Evolutionary conservation across 2,113 vertebrate genomes (phyloP).

Genomic region (Lepidothrix coronata): DNA sequence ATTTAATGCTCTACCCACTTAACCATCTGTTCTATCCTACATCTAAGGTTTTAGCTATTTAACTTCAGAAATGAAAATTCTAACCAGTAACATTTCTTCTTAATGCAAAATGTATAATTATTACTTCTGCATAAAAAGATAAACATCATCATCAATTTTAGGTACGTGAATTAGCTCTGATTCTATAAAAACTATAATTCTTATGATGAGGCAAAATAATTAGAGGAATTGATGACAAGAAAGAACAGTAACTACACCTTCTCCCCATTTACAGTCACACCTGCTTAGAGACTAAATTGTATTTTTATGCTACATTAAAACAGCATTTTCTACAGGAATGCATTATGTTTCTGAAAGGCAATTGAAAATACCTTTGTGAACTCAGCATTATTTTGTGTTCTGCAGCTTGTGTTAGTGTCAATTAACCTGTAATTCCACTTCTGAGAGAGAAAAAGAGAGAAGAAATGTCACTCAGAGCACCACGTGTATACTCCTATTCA

Average conservation of each 20-base stretch:
- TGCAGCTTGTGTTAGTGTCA: slow-evolving; percentile 39
- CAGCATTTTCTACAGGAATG: slow-evolving; percentile 57
- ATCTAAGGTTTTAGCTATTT: background rate
- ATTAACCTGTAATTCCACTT: slow-evolving; percentile 58
- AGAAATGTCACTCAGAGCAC: slow-evolving; percentile 4
- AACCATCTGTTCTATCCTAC: slow-evolving; percentile 45
- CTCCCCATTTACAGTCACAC: slow-evolving; percentile 64
- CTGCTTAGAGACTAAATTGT: slow-evolving; percentile 74
- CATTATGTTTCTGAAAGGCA: slow-evolving; percentile 59
- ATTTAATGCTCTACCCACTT: background rate
- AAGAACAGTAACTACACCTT: slow-evolving; percentile 25
- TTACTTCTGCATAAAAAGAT: slow-evolving; percentile 14
- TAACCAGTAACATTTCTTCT: background rate
- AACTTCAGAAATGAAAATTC: slow-evolving; percentile 19
- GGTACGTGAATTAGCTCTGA: background rate
- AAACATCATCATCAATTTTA: slow-evolving; percentile 15
- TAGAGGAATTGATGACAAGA: slow-evolving; percentile 28
- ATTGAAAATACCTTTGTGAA: slow-evolving; percentile 59
- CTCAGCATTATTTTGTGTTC: slow-evolving; percentile 61
- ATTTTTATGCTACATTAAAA: slow-evolving; percentile 76
- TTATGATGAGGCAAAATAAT: slow-evolving; percentile 56
- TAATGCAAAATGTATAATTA: slow-evolving; percentile 20
- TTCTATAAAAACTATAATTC: slow-evolving; percentile 26
- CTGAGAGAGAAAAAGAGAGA: background rate
- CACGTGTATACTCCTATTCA: background rate